Evolutionary conservation across 2,888 invertebrate species (phyloP).

Genomic region (Zonitis immaculata): DNA sequence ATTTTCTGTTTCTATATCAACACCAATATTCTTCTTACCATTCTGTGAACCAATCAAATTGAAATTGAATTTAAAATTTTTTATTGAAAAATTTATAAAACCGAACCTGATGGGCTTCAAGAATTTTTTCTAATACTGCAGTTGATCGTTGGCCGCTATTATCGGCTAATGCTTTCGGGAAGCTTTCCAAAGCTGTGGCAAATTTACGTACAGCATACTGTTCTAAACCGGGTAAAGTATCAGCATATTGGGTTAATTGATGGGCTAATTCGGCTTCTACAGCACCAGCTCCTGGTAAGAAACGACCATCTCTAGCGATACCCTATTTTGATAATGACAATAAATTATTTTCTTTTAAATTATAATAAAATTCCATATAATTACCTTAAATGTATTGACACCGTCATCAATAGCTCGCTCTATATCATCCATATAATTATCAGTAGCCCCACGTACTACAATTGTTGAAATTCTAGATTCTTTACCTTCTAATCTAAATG

Average conservation of each 20-base stretch:
- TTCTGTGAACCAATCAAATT: slow-evolving; percentile 52
- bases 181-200: slow-evolving; percentile 79
- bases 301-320: slow-evolving; percentile 50
- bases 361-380: no score
- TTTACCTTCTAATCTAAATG: slow-evolving; percentile 81
- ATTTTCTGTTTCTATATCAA: slow-evolving; percentile 79
- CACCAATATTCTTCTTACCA: slow-evolving; percentile 71
- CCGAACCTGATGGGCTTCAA: slow-evolving; percentile 80
- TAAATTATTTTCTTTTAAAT: no score
- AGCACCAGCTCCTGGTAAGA: slow-evolving; percentile 93
- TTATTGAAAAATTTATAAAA: slow-evolving; percentile 15
- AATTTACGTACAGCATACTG: slow-evolving; percentile 97
- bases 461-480: slow-evolving; percentile 91
- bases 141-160: slow-evolving; percentile 89
- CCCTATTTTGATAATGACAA: no score
- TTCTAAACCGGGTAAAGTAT: slow-evolving; percentile 89
- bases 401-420: slow-evolving; percentile 98
- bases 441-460: slow-evolving; percentile 92
- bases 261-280: slow-evolving; percentile 90
- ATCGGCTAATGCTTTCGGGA: slow-evolving; percentile 90
- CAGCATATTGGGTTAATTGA: slow-evolving; percentile 80
- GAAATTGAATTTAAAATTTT: background rate
- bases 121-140: slow-evolving; percentile 80
- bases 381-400: slow-evolving; percentile 94
- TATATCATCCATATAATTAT: slow-evolving; percentile 98